Conservation (phyloP, 2,888 invertebrate species). For the Sialis lutaria region DNA sequence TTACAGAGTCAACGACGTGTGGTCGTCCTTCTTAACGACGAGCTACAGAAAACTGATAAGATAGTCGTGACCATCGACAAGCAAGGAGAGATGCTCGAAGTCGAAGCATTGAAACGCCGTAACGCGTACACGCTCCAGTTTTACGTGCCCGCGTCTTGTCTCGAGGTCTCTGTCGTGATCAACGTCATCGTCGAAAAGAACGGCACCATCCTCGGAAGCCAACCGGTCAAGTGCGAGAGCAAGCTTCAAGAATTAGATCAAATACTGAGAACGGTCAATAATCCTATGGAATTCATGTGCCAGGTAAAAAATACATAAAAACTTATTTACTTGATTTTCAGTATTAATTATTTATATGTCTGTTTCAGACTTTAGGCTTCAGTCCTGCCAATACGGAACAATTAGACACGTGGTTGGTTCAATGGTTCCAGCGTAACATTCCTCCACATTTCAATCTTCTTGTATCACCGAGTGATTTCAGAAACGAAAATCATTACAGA, state of each 20-base stretch:
- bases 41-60: slow-evolving; percentile 57
- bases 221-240: slow-evolving; percentile 82
- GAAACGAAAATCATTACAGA: not conserved
- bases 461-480: slow-evolving; percentile 21
- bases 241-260: slow-evolving; percentile 67
- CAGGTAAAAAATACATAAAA: slow-evolving; percentile 36
- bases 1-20: slow-evolving; percentile 66
- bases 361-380: slow-evolving; percentile 56
- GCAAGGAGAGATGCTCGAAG: slow-evolving; percentile 60
- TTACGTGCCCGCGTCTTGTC: slow-evolving; percentile 63
- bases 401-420: slow-evolving; percentile 64
- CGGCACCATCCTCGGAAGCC: slow-evolving; percentile 56
- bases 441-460: slow-evolving; percentile 73
- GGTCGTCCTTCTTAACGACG: slow-evolving; percentile 61
- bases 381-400: slow-evolving; percentile 59
- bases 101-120: slow-evolving; percentile 55
- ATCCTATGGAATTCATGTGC: slow-evolving; percentile 77
- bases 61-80: slow-evolving; percentile 65
- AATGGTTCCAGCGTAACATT: slow-evolving; percentile 66
- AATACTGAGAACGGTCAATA: slow-evolving; percentile 56
- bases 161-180: slow-evolving; percentile 68
- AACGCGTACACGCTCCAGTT: slow-evolving; percentile 77
- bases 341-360: slow-evolving; percentile 9
- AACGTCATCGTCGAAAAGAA: slow-evolving; percentile 69
- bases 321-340: slow-evolving; percentile 3